Evolutionary conservation across 2,113 vertebrate species (phyloP).

Genomic region (Elaphurus davidianus): DNA sequence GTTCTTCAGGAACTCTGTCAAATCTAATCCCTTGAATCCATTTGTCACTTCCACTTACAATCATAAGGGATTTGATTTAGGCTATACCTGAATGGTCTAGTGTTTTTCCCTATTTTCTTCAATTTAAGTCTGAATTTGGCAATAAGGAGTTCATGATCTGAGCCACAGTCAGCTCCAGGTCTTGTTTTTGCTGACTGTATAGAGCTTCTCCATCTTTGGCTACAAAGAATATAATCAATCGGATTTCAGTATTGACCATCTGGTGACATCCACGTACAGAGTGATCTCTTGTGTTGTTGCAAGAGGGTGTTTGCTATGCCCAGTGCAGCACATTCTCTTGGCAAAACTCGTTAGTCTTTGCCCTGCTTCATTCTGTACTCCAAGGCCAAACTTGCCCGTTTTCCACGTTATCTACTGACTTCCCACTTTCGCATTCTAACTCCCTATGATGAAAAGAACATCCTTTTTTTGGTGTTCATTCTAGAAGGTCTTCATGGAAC

Average conservation of each 20-base stretch:
- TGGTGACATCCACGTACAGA: not conserved
- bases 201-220: not conserved
- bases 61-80: not conserved
- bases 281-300: not conserved
- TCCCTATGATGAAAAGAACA: not conserved
- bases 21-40: not conserved
- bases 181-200: not conserved
- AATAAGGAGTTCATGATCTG: not conserved
- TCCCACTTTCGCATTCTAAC: not conserved
- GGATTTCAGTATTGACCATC: not conserved
- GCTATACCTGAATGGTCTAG: not conserved
- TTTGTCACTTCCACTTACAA: not conserved
- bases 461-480: not conserved
- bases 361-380: not conserved
- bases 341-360: not conserved
- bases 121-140: not conserved
- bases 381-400: not conserved
- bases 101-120: not conserved
- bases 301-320: not conserved
- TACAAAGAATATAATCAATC: not conserved
- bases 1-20: not conserved
- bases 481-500: not conserved
- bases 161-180: not conserved
- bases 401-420: not conserved
- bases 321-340: not conserved